Conservation (phyloP, 2,797 vertebrate genomes). For the Pipistrellus nathusii region DNA sequence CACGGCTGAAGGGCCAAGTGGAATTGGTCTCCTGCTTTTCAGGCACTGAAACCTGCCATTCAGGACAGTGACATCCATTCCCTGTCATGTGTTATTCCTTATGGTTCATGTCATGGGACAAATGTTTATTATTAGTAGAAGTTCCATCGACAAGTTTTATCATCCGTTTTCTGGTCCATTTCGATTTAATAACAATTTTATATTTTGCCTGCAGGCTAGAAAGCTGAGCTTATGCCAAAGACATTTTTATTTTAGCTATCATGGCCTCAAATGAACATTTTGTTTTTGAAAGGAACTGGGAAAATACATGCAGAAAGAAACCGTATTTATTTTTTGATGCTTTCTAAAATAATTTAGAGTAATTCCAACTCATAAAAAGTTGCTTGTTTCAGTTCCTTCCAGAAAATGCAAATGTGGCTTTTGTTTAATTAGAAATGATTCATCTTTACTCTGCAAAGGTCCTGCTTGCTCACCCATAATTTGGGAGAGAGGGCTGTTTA, state of each 20-base stretch:
- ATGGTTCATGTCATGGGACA: slow-evolving; percentile 17
- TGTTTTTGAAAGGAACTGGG: slow-evolving; percentile 78
- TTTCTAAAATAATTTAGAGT: slow-evolving; percentile 69
- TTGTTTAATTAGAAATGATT: slow-evolving; percentile 46
- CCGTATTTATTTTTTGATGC: slow-evolving; percentile 60
- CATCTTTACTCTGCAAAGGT: slow-evolving; percentile 27
- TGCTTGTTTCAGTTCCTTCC: slow-evolving; percentile 39
- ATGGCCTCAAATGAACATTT: slow-evolving; percentile 68
- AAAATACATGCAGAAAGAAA: slow-evolving; percentile 72
- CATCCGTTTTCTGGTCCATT: slow-evolving; percentile 74
- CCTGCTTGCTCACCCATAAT: background rate
- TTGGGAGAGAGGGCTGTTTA: background rate
- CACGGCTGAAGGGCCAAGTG: background rate
- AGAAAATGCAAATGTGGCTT: slow-evolving; percentile 21
- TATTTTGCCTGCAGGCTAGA: slow-evolving; percentile 78
- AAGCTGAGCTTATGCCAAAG: slow-evolving; percentile 72
- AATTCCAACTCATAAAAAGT: slow-evolving; percentile 56
- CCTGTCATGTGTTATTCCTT: slow-evolving; percentile 72
- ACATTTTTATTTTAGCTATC: slow-evolving; percentile 79
- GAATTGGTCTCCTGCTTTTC: background rate
- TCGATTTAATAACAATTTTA: slow-evolving; percentile 81
- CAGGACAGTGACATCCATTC: background rate
- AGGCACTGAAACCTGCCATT: slow-evolving; percentile 16
- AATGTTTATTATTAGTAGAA: slow-evolving; percentile 79
- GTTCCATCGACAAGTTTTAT: slow-evolving; percentile 73